Evolutionary conservation across 1,140 invertebrate species (phyloP).

Genomic region (Drosophila sulfurigaster): DNA sequence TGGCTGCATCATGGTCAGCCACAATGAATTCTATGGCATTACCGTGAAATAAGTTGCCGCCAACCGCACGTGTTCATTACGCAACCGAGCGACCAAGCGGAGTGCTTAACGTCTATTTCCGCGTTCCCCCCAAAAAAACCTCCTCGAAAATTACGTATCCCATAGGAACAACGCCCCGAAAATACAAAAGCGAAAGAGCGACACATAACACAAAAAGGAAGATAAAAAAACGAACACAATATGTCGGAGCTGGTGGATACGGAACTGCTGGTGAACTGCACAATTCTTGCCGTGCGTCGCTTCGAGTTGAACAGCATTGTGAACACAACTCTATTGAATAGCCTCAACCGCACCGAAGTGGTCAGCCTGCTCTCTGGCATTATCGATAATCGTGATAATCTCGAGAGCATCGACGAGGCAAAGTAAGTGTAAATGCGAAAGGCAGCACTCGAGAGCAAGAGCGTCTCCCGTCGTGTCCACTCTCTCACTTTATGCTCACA

Average conservation of each 20-base stretch:
- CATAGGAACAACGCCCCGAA: background rate
- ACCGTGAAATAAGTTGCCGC: conserved; percentile 52
- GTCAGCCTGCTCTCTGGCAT: conserved; percentile 73
- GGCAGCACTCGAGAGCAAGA: background rate
- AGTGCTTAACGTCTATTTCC: conserved; percentile 4
- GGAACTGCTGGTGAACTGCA: conserved; percentile 82
- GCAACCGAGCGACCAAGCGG: conserved; percentile 36
- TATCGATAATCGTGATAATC: conserved; percentile 81
- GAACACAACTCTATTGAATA: conserved; percentile 69
- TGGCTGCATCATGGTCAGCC: conserved; percentile 10
- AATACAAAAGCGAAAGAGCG: background rate
- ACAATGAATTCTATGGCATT: conserved; percentile 56
- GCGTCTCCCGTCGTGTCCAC: background rate
- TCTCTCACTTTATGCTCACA: background rate
- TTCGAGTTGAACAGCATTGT: conserved; percentile 79
- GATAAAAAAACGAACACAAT: conserved; percentile 20
- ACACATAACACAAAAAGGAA: too few species aligned
- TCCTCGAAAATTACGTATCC: background rate
- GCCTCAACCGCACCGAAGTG: conserved; percentile 78
- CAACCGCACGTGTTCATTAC: conserved; percentile 48
- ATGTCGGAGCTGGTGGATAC: conserved; percentile 84
- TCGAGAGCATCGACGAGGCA: conserved; percentile 78
- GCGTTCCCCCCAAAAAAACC: background rate
- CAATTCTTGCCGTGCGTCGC: conserved; percentile 77
- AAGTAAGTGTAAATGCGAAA: conserved; percentile 66